phyloP scores from a whole-genome alignment of 2,888 invertebrate species.

The Luperina testacea region DNA sequence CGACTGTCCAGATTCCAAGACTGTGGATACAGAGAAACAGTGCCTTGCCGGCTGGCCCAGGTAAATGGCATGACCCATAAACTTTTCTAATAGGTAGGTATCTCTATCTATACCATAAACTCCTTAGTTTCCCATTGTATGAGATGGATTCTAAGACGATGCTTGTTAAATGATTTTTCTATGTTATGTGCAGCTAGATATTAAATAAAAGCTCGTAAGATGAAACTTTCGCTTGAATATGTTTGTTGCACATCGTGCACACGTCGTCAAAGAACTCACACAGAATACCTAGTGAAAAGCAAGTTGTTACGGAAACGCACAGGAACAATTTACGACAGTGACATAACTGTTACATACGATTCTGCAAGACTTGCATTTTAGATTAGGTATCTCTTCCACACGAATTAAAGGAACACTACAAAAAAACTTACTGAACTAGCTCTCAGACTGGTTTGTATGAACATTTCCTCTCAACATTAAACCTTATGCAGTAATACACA shows the following conservation, averaged over 20 bases:
- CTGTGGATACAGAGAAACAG: neutral
- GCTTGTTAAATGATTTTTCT: neutral
- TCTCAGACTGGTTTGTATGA: constrained; percentile 80
- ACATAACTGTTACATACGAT: constrained; percentile 46
- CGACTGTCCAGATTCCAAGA: constrained; percentile 1
- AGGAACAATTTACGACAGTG: constrained; percentile 28
- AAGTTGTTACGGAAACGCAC: constrained; percentile 29
- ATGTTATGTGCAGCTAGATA: neutral
- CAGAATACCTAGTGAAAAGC: constrained; percentile 39
- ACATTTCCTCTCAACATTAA: constrained; percentile 75
- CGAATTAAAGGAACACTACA: constrained; percentile 72
- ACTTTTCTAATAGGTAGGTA: neutral
- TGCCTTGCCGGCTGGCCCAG: neutral
- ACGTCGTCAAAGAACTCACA: constrained; percentile 15
- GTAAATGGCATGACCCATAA: neutral
- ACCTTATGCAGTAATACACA: constrained; percentile 77
- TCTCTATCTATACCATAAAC: neutral
- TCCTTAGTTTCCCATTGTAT: neutral
- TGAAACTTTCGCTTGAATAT: neutral
- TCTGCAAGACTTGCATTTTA: constrained; percentile 64
- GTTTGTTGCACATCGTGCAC: neutral
- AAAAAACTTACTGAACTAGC: constrained; percentile 78
- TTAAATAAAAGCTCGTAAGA: constrained; percentile 14
- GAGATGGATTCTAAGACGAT: neutral
- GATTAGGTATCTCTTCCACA: constrained; percentile 56